Conservation (phyloP, 2,797 vertebrate genomes). For the Amphiprion clarkii region DNA sequence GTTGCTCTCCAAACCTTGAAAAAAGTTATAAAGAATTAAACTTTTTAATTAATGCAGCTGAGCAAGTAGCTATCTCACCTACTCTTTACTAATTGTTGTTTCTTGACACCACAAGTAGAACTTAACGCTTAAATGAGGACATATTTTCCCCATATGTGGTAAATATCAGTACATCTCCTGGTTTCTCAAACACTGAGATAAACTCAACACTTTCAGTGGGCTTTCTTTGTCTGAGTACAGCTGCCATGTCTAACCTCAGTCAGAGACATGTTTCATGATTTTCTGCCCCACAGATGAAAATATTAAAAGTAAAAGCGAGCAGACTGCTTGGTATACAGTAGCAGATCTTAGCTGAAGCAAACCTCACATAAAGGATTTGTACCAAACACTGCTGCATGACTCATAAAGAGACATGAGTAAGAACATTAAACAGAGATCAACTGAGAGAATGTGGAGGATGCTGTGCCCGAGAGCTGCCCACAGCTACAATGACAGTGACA, state of each 20-base stretch:
- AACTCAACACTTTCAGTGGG: not conserved
- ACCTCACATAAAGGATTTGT: conserved; percentile 13
- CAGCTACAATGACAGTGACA: conserved; percentile 35
- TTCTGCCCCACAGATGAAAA: not conserved
- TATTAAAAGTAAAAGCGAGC: not conserved
- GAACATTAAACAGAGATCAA: conserved; percentile 31
- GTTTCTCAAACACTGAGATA: not conserved
- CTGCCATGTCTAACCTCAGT: not conserved
- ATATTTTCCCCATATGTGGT: not conserved
- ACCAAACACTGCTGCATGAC: conserved; percentile 31
- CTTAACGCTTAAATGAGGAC: not conserved
- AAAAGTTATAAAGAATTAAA: too few relatives aligned
- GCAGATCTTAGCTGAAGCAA: conserved; percentile 16
- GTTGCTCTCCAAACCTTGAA: too few relatives aligned
- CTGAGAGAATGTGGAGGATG: conserved; percentile 21
- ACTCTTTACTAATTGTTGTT: not conserved
- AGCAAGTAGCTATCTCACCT: not conserved
- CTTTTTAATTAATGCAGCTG: not conserved
- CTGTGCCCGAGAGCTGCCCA: conserved; percentile 34
- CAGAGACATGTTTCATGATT: not conserved
- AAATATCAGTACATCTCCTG: not conserved
- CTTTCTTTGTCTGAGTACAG: not conserved
- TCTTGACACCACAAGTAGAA: not conserved
- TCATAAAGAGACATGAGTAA: conserved; percentile 41
- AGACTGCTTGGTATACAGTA: not conserved